Conservation (phyloP, 2,888 invertebrate genomes). For the Plebejus argus region DNA sequence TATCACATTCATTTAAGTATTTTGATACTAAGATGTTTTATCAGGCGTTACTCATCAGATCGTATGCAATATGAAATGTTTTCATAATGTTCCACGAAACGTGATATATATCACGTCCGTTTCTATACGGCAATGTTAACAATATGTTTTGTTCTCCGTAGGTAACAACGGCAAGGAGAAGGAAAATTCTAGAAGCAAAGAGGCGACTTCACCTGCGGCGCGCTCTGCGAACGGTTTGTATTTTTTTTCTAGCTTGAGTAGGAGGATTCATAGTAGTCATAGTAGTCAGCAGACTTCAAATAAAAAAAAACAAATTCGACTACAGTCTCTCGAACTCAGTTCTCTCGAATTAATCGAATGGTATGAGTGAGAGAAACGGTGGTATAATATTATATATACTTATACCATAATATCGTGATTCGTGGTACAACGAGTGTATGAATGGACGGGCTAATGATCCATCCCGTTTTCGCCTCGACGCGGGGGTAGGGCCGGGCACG, state of each 20-base stretch:
- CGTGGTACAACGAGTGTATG: conserved; percentile 61
- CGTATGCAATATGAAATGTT: conserved; percentile 16
- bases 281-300: background rate
- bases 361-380: conserved; percentile 43
- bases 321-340: too few species aligned
- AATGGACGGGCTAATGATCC: conserved; percentile 71
- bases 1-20: conserved; percentile 7
- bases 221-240: conserved; percentile 84
- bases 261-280: background rate
- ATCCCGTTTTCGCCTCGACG: conserved; percentile 48
- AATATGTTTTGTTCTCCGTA: conserved; percentile 69
- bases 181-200: conserved; percentile 84
- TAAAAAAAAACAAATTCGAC: background rate
- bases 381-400: too few species aligned
- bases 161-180: conserved; percentile 87
- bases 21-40: conserved; percentile 16
- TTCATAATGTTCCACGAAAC: conserved; percentile 34
- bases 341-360: conserved; percentile 11
- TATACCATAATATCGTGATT: too few species aligned
- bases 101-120: conserved; percentile 42
- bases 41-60: conserved; percentile 20
- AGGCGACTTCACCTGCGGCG: conserved; percentile 85
- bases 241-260: conserved; percentile 10
- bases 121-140: conserved; percentile 33
- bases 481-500: conserved; percentile 43